Percentiles rank a stretch among this genome's conserved stretches.
Evolutionary conservation across 2,797 vertebrate genomes (phyloP).

Genomic region (Falco naumanni): DNA sequence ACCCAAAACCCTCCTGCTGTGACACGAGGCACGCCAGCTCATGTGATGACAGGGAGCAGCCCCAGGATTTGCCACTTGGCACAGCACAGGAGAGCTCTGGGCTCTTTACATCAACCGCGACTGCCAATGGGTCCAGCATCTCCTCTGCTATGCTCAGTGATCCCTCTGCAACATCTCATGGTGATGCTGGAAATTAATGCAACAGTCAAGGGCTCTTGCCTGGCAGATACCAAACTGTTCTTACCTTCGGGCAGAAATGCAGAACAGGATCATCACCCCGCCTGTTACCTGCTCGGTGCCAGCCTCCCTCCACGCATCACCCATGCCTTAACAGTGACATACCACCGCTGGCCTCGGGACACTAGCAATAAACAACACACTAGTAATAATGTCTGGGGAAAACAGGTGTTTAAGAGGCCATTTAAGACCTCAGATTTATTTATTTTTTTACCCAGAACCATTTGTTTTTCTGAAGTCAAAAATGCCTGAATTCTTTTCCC

Average conservation of each 20-base stretch:
- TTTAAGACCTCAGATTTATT: neutral
- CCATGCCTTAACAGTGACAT: neutral
- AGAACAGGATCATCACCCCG: neutral
- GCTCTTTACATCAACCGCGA: no score
- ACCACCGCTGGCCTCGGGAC: neutral
- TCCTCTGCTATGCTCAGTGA: accelerated
- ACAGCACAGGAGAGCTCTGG: neutral
- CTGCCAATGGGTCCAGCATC: accelerated
- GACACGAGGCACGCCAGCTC: neutral
- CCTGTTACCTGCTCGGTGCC: accelerated
- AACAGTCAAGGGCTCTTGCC: neutral
- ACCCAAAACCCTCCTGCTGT: neutral
- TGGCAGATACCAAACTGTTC: accelerated
- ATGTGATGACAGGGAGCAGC: accelerated
- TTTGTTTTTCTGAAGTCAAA: neutral
- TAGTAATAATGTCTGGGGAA: accelerated
- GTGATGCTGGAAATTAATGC: neutral
- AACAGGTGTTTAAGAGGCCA: neutral
- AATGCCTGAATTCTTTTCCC: neutral
- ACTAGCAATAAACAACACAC: neutral
- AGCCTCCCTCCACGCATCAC: neutral
- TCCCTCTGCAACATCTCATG: neutral
- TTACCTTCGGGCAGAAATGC: neutral
- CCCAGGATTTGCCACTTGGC: neutral
- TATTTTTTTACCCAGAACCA: neutral